These are phyloP conservation scores for Melanerpes aurifrons DNA, from an alignment of 2,113 vertebrate genomes.

Conservation along the genomic window DNA sequence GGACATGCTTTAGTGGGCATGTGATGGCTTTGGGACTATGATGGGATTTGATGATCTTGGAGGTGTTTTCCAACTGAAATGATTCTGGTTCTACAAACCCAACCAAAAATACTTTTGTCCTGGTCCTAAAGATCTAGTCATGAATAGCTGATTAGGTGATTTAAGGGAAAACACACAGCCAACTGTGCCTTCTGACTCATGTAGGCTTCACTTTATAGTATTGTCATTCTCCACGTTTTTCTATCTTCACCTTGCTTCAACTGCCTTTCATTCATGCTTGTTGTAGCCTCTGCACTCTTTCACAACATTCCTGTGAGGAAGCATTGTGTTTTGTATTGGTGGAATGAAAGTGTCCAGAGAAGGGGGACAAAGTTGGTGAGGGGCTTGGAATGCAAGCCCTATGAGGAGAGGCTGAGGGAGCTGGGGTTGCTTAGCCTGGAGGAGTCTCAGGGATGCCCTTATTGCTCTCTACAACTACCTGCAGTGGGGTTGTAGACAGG, in stretches of 20 bases:
- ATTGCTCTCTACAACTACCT: too few species aligned
- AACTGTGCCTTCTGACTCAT: neutral
- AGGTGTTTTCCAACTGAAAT: too few species aligned
- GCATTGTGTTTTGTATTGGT: neutral
- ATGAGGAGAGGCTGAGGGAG: too few species aligned
- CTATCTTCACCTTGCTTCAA: neutral
- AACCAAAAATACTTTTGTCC: neutral
- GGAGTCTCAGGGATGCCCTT: too few species aligned
- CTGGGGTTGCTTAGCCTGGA: too few species aligned
- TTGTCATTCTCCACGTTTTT: neutral
- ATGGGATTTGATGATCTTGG: too few species aligned
- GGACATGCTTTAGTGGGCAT: too few species aligned
- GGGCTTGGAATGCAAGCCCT: too few species aligned
- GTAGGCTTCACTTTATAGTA: neutral
- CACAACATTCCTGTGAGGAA: neutral
- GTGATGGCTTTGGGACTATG: too few species aligned
- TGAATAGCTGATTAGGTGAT: neutral
- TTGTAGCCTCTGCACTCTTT: neutral
- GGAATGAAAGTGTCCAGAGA: neutral
- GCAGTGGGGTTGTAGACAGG: too few species aligned
- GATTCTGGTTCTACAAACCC: neutral
- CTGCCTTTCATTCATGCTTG: neutral
- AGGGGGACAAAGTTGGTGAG: too few species aligned
- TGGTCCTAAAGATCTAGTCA: neutral
- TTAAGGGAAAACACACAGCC: neutral